A percentile compares a stretch with the other conserved stretches of the same genome.
phyloP scores from a whole-genome alignment of 2,888 invertebrate genomes.

The Drosophila atroscutellata region DNA sequence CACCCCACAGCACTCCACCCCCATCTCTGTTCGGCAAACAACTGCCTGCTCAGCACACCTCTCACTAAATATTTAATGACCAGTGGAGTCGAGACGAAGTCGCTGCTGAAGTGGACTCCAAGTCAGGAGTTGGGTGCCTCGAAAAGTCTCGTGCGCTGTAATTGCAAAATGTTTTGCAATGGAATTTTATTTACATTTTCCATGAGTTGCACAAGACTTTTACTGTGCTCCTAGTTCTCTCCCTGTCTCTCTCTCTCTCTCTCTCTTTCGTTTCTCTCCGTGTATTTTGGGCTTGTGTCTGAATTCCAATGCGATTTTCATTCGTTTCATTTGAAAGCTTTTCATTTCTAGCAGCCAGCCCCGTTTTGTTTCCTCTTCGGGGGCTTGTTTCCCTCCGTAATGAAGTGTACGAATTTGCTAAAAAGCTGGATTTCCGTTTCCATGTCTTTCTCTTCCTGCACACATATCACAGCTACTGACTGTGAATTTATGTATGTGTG shows the following conservation, averaged over 20 bases:
- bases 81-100: constrained; percentile 63
- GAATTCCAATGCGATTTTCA: constrained; percentile 73
- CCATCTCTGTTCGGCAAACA: not conserved
- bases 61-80: constrained; percentile 81
- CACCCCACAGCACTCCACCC: not conserved
- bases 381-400: constrained; percentile 28
- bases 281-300: constrained; percentile 29
- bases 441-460: constrained; percentile 57
- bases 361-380: constrained; percentile 55
- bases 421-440: constrained; percentile 68
- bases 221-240: constrained; percentile 35
- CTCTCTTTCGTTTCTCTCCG: not conserved
- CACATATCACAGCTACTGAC: constrained; percentile 8
- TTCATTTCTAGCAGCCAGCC: constrained; percentile 54
- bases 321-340: constrained; percentile 74
- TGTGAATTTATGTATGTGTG: not conserved
- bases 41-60: constrained; percentile 17
- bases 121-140: constrained; percentile 2
- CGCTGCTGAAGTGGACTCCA: constrained; percentile 13
- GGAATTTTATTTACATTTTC: constrained; percentile 78
- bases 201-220: constrained; percentile 67
- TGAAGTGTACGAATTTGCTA: constrained; percentile 68
- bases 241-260: not conserved
- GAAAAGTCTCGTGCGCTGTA: constrained; percentile 58
- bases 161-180: constrained; percentile 73